Evolutionary conservation across 2,797 vertebrate species (phyloP), one percentile per base, ranked within the genome.

Genomic region (Pseudochirops cupreus): DNA sequence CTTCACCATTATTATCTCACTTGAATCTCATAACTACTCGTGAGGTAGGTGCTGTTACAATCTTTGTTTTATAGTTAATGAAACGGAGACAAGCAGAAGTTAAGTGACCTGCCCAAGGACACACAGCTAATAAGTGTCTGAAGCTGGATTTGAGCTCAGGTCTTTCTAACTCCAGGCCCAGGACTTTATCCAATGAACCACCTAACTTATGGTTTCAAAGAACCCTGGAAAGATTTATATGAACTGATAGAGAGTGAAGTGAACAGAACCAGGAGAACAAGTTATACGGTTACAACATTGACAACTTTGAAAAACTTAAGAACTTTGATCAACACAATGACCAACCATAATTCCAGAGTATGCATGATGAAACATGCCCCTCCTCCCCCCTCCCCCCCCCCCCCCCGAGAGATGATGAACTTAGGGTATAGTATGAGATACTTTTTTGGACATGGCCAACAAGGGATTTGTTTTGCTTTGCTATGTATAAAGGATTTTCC

Each of bases 31-130:
- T 10, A 2, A 56, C 55, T 54, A 24, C 31, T 24, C 87, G 53
- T 52, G 46, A 89, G 18, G 62, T 56, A 46, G 29, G 4, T 56
- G 56, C 18, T 0, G 21, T 16, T 33, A 39, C 9, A 58, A 53
- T 31, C 50, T 33, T 93, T 53, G 53, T 50, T 82, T 91, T 55
- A 74, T 62, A 58, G 58, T 46, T 28, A 26, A 82, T 59, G n/a
- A 87, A 58, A 91, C 28, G 1, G 28, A 91, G 53, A 55, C 4
- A 52, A 87, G 50, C n/a, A 33, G 90, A 93, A 53, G 26, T 91
- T 56, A n/a, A 91, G 53, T 93, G 89, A 95, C 50, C 55, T 94
- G 26, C 92, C 90, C 55, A 90, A 82, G 55, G 18, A 33, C 24
- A 92, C 55, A 18, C 7, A n/a, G 67, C 52, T 57, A 54, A 50